Percentiles rank a stretch among this genome's conserved stretches.
These are phyloP conservation scores for Abrostola tripartita DNA, from an alignment of 2,888 invertebrate genomes.

Conservation along the genomic window DNA sequence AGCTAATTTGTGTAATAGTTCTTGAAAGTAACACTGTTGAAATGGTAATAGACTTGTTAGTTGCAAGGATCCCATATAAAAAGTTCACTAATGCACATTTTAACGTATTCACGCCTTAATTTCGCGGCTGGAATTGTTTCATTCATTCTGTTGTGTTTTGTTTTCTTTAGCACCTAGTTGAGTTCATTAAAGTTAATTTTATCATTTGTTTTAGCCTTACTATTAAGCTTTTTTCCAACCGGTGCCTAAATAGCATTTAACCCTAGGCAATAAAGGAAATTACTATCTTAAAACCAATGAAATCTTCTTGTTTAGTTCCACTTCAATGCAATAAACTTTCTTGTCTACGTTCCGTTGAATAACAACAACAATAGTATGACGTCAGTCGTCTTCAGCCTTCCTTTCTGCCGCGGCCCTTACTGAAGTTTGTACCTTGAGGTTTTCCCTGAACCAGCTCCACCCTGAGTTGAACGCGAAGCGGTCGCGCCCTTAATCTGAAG, in stretches of 20 bases:
- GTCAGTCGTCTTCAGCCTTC: conserved; percentile 32
- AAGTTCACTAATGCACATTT: conserved; percentile 40
- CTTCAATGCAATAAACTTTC: too few relatives aligned
- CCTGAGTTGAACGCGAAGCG: conserved; percentile 40
- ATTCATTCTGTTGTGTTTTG: conserved; percentile 11
- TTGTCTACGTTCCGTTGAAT: too few relatives aligned
- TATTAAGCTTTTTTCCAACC: not conserved
- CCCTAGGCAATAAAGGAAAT: not conserved
- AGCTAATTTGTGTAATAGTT: conserved; percentile 56
- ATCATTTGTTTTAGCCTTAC: not conserved
- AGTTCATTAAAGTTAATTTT: too few relatives aligned
- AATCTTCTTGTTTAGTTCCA: not conserved
- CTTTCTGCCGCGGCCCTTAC: conserved; percentile 15
- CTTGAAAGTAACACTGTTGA: conserved; percentile 47
- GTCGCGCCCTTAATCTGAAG: conserved; percentile 33
- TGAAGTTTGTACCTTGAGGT: conserved; percentile 34
- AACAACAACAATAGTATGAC: conserved; percentile 16
- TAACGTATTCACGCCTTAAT: conserved; percentile 30
- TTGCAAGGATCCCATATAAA: conserved; percentile 29
- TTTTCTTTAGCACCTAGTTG: not conserved
- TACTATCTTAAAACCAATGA: not conserved
- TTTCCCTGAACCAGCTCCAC: conserved; percentile 53
- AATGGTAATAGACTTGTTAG: conserved; percentile 45
- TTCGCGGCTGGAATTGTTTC: conserved; percentile 25
- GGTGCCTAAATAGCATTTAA: too few relatives aligned